Percentiles rank a stretch among this genome's conserved stretches.
Evolutionary conservation across 2,888 invertebrate genomes (phyloP).

Genomic region (Conchocele bisecta): DNA sequence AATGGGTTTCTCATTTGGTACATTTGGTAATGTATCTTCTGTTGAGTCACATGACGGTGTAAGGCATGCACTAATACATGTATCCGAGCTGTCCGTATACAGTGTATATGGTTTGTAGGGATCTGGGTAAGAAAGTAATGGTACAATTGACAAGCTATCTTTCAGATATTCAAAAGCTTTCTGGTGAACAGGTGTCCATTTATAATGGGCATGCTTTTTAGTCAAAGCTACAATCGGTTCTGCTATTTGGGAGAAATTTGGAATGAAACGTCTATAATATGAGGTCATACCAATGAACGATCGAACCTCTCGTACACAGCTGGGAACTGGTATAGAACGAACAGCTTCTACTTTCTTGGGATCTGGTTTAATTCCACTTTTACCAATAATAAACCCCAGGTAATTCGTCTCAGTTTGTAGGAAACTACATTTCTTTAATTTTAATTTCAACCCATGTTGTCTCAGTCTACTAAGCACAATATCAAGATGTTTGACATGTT

Average conservation of each 20-base stretch:
- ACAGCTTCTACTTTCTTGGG: slow-evolving; percentile 27
- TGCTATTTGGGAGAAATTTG: too few relatives aligned
- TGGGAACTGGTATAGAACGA: slow-evolving; percentile 24
- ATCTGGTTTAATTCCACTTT: slow-evolving; percentile 36
- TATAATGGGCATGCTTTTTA: too few relatives aligned
- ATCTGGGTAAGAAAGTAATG: too few relatives aligned
- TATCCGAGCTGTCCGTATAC: slow-evolving; percentile 14
- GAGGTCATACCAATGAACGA: slow-evolving; percentile 18
- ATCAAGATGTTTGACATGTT: slow-evolving; percentile 36
- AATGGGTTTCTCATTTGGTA: too few relatives aligned
- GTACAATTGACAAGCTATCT: neutral
- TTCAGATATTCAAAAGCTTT: slow-evolving; percentile 7
- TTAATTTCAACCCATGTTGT: slow-evolving; percentile 23
- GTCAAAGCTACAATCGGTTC: too few relatives aligned
- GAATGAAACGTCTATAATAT: slow-evolving; percentile 24
- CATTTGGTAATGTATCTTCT: too few relatives aligned
- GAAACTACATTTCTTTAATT: slow-evolving; percentile 40
- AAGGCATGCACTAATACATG: slow-evolving; percentile 12
- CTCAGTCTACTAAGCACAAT: too few relatives aligned
- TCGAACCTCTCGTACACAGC: slow-evolving; percentile 3
- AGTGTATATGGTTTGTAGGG: too few relatives aligned
- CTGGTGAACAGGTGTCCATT: too few relatives aligned
- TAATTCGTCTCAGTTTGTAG: slow-evolving; percentile 37
- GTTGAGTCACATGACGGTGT: neutral
- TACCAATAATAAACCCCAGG: slow-evolving; percentile 30